phyloP scores from a whole-genome alignment of 2,113 vertebrate species.

The Dipodomys ordii region DNA sequence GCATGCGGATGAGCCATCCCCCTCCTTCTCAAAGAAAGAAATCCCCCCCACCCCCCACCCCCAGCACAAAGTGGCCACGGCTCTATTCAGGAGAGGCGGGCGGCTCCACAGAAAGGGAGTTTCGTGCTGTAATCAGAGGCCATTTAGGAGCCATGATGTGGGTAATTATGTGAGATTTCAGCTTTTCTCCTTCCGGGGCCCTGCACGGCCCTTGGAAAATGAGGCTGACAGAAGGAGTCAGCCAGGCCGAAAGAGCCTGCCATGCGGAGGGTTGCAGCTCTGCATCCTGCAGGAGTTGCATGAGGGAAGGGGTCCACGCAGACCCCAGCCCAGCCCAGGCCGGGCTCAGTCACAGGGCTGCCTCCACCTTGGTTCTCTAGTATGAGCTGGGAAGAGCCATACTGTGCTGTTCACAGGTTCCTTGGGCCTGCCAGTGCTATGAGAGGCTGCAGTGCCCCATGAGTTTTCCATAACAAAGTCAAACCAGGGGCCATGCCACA shows the following conservation, averaged over 20 bases:
- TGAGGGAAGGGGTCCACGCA: too few species aligned
- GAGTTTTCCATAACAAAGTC: not conserved
- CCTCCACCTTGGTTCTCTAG: not conserved
- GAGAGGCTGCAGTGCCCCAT: not conserved
- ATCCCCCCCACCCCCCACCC: too few species aligned
- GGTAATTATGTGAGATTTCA: slow-evolving; percentile 60
- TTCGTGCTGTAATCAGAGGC: slow-evolving; percentile 67
- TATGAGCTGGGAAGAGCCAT: not conserved
- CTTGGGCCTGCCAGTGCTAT: not conserved
- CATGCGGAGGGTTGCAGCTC: too few species aligned
- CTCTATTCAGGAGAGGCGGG: slow-evolving; percentile 44
- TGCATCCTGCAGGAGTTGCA: too few species aligned
- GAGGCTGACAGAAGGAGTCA: not conserved
- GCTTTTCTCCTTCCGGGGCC: slow-evolving; percentile 61
- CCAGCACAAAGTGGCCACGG: not conserved
- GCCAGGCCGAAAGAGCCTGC: not conserved
- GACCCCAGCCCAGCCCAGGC: not conserved
- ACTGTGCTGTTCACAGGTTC: not conserved
- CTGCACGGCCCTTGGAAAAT: fast-evolving
- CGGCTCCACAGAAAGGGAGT: slow-evolving; percentile 55
- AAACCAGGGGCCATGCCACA: not conserved
- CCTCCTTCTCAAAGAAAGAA: slow-evolving; percentile 7
- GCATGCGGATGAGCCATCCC: slow-evolving; percentile 71
- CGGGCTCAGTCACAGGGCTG: not conserved
- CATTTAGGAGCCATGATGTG: slow-evolving; percentile 57